These are phyloP conservation scores for Acrossocheilus wenchowensis DNA, from an alignment of 2,797 vertebrate species.

Conservation along the genomic window DNA sequence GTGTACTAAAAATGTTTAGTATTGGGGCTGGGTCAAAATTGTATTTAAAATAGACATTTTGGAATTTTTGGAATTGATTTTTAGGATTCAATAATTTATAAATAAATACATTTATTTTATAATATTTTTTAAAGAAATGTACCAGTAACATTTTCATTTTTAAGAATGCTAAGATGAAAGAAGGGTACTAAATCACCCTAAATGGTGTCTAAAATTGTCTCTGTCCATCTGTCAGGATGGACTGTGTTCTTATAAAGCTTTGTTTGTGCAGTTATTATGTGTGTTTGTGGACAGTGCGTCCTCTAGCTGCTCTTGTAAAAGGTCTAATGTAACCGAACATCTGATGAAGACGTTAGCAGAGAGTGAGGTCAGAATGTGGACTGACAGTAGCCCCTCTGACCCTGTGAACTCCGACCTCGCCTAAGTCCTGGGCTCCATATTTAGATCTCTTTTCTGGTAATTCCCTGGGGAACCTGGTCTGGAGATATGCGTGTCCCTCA, in stretches of 20 bases:
- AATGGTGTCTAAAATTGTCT: not conserved
- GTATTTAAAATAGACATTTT: not conserved
- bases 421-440: slow-evolving; percentile 55
- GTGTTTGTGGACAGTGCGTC: slow-evolving; percentile 63
- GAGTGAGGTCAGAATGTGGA: slow-evolving; percentile 64
- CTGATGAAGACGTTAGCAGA: slow-evolving; percentile 70
- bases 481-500: slow-evolving; percentile 26
- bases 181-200: not conserved
- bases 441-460: slow-evolving; percentile 54
- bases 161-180: not conserved
- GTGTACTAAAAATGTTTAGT: not conserved
- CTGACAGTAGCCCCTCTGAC: slow-evolving; percentile 65
- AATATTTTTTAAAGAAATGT: not conserved
- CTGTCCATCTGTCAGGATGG: not conserved
- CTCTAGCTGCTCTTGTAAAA: slow-evolving; percentile 60
- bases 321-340: slow-evolving; percentile 65
- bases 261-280: slow-evolving; percentile 27
- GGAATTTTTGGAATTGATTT: not conserved
- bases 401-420: slow-evolving; percentile 62
- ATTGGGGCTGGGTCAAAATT: not conserved
- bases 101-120: not conserved
- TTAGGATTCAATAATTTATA: not conserved
- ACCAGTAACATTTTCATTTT: not conserved
- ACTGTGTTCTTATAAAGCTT: not conserved
- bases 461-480: slow-evolving; percentile 38